A percentile compares a stretch with the other conserved stretches of the same genome.
phyloP scores from a whole-genome alignment of 2,113 vertebrate genomes.

The Hiodon tergisus region DNA sequence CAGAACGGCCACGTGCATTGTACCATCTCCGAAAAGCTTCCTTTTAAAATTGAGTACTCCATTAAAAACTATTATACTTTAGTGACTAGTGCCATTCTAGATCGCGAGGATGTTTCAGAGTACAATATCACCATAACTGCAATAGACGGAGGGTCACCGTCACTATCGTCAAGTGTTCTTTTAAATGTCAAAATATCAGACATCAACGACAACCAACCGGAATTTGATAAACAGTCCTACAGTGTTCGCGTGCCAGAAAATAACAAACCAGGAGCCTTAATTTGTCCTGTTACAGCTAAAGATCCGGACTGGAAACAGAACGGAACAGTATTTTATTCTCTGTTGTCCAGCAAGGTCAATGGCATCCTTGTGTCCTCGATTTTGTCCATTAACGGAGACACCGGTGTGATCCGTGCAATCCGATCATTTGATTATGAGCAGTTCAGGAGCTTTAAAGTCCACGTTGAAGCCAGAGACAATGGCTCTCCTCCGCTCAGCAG shows the following conservation, averaged over 20 bases:
- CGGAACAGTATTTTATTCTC: conserved; percentile 7
- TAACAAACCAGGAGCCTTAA: neutral
- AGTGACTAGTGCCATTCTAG: neutral
- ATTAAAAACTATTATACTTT: neutral
- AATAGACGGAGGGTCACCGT: neutral
- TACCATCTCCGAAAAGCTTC: neutral
- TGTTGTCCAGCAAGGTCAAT: neutral
- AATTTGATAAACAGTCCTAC: neutral
- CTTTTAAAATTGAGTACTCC: neutral
- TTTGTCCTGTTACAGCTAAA: neutral
- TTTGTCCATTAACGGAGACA: neutral
- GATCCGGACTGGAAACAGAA: conserved; percentile 6
- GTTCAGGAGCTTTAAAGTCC: too few relatives aligned
- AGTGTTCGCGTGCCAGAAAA: neutral
- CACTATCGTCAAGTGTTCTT: neutral
- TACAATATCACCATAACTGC: conserved; percentile 3
- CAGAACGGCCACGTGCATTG: neutral
- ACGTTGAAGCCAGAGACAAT: too few relatives aligned
- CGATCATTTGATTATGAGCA: conserved; percentile 10
- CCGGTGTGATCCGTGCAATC: neutral
- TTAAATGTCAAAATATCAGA: neutral
- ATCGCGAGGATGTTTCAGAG: neutral
- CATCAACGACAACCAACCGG: conserved; percentile 1
- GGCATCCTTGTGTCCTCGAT: neutral
- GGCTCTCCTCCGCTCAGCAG: too few relatives aligned